These are phyloP conservation scores for Myotis vivesi DNA, from an alignment of 2,797 vertebrate genomes.

Conservation along the genomic window DNA sequence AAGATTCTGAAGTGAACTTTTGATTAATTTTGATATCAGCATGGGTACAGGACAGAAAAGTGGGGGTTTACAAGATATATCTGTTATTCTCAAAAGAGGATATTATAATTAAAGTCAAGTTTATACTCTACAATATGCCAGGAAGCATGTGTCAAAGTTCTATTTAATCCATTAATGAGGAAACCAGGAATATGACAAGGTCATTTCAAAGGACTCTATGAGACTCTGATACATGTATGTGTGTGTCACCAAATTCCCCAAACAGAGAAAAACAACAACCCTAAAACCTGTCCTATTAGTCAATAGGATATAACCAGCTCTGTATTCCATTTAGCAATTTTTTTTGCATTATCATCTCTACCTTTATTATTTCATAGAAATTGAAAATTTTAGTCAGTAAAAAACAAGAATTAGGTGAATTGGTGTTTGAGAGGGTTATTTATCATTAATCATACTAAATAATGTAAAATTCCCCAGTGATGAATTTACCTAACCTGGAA, in stretches of 20 bases:
- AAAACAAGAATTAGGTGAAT: not conserved
- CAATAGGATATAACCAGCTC: not conserved
- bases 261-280: not conserved
- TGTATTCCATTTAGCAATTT: no score
- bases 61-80: not conserved
- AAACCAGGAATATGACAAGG: not conserved
- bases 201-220: not conserved
- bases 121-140: not conserved
- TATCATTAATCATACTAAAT: constrained; percentile 25
- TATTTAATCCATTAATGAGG: not conserved
- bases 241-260: not conserved
- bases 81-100: not conserved
- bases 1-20: not conserved
- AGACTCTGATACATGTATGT: not conserved
- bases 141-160: not conserved
- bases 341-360: not conserved
- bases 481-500: not conserved
- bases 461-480: not conserved
- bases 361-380: not conserved
- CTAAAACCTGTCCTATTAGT: not conserved
- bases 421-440: not conserved
- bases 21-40: constrained; percentile 8
- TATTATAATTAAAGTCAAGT: not conserved
- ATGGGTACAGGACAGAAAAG: not conserved
- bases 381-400: not conserved